phyloP scores from a whole-genome alignment of 2,888 invertebrate genomes.

The Drosophila phalerata region DNA sequence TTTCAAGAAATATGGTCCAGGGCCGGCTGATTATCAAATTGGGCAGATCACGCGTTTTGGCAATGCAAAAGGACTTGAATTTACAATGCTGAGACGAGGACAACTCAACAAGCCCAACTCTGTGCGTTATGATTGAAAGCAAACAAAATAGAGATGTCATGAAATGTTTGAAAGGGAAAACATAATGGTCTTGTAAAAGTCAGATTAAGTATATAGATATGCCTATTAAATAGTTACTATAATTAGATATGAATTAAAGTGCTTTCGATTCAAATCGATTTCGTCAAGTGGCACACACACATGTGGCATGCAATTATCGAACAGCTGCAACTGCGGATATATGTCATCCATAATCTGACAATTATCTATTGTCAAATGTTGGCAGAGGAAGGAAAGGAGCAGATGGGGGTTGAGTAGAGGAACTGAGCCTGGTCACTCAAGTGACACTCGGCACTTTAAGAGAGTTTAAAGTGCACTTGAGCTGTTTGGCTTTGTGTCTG shows the following conservation, averaged over 20 bases:
- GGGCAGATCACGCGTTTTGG: constrained; percentile 63
- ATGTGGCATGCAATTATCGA: constrained; percentile 9
- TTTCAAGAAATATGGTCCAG: constrained; percentile 50
- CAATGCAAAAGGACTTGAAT: constrained; percentile 47
- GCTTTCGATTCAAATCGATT: background rate
- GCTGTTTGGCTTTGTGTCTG: constrained; percentile 59
- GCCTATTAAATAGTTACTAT: background rate
- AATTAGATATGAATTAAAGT: constrained; percentile 16
- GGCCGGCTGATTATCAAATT: constrained; percentile 60
- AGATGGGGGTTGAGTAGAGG: background rate
- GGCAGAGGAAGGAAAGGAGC: background rate
- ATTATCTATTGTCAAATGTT: constrained; percentile 1
- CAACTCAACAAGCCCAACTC: constrained; percentile 46
- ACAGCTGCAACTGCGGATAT: constrained; percentile 12
- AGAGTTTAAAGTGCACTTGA: constrained; percentile 66
- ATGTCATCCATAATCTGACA: constrained; percentile 25
- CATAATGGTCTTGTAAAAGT: background rate
- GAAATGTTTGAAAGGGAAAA: background rate
- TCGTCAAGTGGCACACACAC: background rate
- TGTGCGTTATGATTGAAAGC: constrained; percentile 33
- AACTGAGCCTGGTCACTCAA: background rate
- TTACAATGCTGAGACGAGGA: constrained; percentile 48
- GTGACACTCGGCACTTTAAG: constrained; percentile 48
- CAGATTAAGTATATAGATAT: background rate
- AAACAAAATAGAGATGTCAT: background rate